Base-by-base conservation (phyloP, 1,140 invertebrate genomes). In the Daktulosphaira vitifoliae region DNA sequence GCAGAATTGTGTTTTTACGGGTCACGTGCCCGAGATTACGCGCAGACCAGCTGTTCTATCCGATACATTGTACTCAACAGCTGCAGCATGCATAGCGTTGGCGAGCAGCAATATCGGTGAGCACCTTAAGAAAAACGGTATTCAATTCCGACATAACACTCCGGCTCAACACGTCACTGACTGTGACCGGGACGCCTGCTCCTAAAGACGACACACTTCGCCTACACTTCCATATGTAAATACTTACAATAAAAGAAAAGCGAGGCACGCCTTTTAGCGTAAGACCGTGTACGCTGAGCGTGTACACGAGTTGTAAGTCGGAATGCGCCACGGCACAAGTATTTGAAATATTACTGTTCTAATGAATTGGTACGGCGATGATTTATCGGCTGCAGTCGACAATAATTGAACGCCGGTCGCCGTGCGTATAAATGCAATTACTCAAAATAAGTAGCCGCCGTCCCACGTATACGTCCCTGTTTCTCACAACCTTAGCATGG, bases 401-500 rank as follows among this genome's bases (percentile, higher is more conserved):
- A 62, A 62, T 62, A 62, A 62, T 62, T 62, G 56, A 62, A 62
- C 56, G n/a, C 42, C 25, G 42, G n/a, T 33, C 29, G 29, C 29
- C 29, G 29, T n/a, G 22, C 53, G 42, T 48, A 62, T 20, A 62
- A 48, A 62, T 16, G 56, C 56, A 59, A 59, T 59, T 48, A 48
- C 56, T 62, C 56, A 48, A 62, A 62, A 62, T 62, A 62, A 62
- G 56, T 62, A 62, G 56, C 56, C 42, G 44, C 56, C 56, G 42
- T 11, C n/a, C 9, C 15, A 16, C 39, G 9, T 11, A 11, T 16
- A 11, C 11, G 11, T 16, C 42, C 56, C n/a, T 46, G 38, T 25
- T 39, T 46, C 42, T 25, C 56, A 46, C 16, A 13, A 3, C 54
- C 54, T 2, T 46, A 23, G 54, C 42, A 48, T 33, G 56, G 56